A percentile compares a stretch with the other conserved stretches of the same genome.
Conservation (phyloP, 1,140 invertebrate species). For the Bombus picipes region DNA sequence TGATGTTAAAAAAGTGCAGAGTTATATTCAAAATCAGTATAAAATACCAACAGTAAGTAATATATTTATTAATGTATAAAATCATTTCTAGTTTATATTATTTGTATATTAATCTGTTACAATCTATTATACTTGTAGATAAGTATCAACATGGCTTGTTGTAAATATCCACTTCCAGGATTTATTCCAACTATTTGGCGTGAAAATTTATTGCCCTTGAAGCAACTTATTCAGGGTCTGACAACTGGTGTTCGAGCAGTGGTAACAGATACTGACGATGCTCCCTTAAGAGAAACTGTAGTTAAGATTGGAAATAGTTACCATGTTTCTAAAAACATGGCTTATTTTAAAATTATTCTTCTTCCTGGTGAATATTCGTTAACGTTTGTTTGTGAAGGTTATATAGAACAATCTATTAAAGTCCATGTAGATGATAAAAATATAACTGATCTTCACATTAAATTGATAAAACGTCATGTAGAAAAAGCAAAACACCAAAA, state of each 20-base stretch:
- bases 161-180: slow-evolving; percentile 88
- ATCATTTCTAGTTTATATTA: slow-evolving; percentile 8
- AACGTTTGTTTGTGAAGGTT: slow-evolving; percentile 84
- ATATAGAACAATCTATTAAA: slow-evolving; percentile 80
- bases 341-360: slow-evolving; percentile 87
- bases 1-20: slow-evolving; percentile 67
- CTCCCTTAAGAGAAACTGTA: slow-evolving; percentile 87
- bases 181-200: slow-evolving; percentile 89
- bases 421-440: slow-evolving; percentile 76
- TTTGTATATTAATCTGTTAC: slow-evolving; percentile 1
- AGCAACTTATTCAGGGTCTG: slow-evolving; percentile 84
- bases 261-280: slow-evolving; percentile 85
- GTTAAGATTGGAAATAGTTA: slow-evolving; percentile 86
- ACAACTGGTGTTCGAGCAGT: slow-evolving; percentile 88
- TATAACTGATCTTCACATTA: slow-evolving; percentile 74
- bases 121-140: slow-evolving; percentile 70
- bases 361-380: slow-evolving; percentile 86
- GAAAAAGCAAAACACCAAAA: slow-evolving; percentile 22
- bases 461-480: slow-evolving; percentile 51
- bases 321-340: slow-evolving; percentile 86
- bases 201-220: slow-evolving; percentile 87
- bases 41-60: slow-evolving; percentile 75
- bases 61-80: not conserved
- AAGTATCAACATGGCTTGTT: slow-evolving; percentile 86
- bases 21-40: slow-evolving; percentile 74